Base-by-base conservation (phyloP, 2,888 invertebrate genomes). In the Criorhina ranunculi region DNA sequence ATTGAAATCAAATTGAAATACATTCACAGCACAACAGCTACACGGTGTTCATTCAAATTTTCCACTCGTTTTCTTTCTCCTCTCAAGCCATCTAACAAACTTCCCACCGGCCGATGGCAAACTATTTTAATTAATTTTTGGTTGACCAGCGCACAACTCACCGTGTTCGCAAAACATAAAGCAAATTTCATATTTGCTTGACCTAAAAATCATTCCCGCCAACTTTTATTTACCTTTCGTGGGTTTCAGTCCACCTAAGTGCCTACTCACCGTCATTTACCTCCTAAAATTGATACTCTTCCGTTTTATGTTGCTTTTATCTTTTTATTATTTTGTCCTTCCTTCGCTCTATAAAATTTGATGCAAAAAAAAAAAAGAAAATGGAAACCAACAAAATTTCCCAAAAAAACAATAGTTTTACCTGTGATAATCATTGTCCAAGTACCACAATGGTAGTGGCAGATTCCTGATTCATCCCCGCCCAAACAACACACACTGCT, bases 361-460 rank as follows among this genome's bases (percentile, higher is more conserved):
- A n/a, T n/a, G 24, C 46, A 40, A 31, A 24, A 29, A 33, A 72
- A 6, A 11, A 59, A 35, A 55, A 40, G 24, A 40, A 46, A 55
- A 62, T 9, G 60, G 24, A 42, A 42, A 75, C 29, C 24, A 60
- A 24, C n/a, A 59, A n/a, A 46, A 59, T 35, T 37, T 3, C 67
- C 17, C 17, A 7, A 5, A 66, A 57, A 76, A 67, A 62, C 40
- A 72, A 73, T 59, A 51, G 70, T 49, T 46, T 73, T 62, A 83
- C 73, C 83, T 73, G 72, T 24, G 67, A 73, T 79, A 57, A 55
- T 62, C 83, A 69, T 83, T 83, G 79, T 83, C 78, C 78, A 5
- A 31, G 44, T 31, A 35, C 35, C 53, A 62, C 62, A 62, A 53
- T 44, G 46, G 35, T 53, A 59, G 64, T 72, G 78, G 78, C 55